A percentile compares a stretch with the other conserved stretches of the same genome.
Evolutionary conservation across 2,888 invertebrate species (phyloP).

Genomic region (Heliconius ismenius): DNA sequence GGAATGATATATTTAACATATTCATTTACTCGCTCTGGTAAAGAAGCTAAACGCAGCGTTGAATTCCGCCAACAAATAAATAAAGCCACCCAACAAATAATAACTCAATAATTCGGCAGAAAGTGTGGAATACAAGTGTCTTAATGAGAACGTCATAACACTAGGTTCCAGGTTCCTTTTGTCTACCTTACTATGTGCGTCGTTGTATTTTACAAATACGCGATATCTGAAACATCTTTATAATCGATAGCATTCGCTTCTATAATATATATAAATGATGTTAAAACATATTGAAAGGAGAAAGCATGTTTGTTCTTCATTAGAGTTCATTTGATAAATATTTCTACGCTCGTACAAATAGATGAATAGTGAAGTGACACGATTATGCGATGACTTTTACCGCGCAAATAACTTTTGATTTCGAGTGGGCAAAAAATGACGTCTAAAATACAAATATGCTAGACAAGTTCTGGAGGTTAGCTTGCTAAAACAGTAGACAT

Average conservation of each 20-base stretch:
- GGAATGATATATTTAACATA: too few relatives aligned
- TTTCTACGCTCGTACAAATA: constrained; percentile 40
- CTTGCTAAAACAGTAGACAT: not conserved
- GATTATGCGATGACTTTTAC: constrained; percentile 28
- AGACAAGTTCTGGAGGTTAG: not conserved
- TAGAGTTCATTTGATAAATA: constrained; percentile 52
- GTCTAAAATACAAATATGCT: not conserved
- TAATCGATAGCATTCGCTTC: not conserved
- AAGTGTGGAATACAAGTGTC: too few relatives aligned
- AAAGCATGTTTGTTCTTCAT: constrained; percentile 58
- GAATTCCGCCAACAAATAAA: too few relatives aligned
- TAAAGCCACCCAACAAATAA: too few relatives aligned
- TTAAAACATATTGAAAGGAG: constrained; percentile 61
- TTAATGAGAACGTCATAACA: too few relatives aligned
- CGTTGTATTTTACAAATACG: too few relatives aligned
- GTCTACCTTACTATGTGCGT: too few relatives aligned
- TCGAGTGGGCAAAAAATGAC: constrained; percentile 11
- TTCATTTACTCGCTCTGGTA: too few relatives aligned
- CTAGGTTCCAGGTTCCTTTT: too few relatives aligned
- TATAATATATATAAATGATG: constrained; percentile 29
- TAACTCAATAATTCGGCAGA: too few relatives aligned
- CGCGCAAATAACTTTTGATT: constrained; percentile 28
- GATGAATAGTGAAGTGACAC: constrained; percentile 38
- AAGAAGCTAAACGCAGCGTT: too few relatives aligned
- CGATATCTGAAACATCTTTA: not conserved